These are phyloP conservation scores for Drosophila leontia DNA, from an alignment of 1,140 invertebrate species.

Conservation along the genomic window DNA sequence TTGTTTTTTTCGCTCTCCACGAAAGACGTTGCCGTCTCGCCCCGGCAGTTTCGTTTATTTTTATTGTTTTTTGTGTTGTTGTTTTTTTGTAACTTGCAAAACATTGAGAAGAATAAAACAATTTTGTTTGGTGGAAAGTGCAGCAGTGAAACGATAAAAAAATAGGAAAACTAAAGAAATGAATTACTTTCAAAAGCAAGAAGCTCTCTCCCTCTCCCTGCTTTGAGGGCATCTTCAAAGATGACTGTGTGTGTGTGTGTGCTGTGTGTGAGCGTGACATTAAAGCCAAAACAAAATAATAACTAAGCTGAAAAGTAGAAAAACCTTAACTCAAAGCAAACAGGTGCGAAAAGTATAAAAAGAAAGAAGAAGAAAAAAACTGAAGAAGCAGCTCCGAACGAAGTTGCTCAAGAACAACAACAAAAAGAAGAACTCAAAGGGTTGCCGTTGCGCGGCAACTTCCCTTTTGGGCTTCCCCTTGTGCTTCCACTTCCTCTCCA, in stretches of 20 bases:
- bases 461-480: slow-evolving; percentile 40
- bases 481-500: slow-evolving; percentile 17
- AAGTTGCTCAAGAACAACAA: slow-evolving; percentile 36
- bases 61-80: slow-evolving; percentile 9
- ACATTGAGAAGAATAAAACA: slow-evolving; percentile 2
- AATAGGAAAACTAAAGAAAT: slow-evolving; percentile 22
- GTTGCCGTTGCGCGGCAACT: slow-evolving; percentile 61
- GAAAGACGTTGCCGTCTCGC: slow-evolving; percentile 28
- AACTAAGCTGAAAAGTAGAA: slow-evolving; percentile 8
- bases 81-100: not conserved
- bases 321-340: slow-evolving; percentile 37
- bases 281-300: slow-evolving; percentile 41
- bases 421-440: slow-evolving; percentile 32
- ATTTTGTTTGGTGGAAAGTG: slow-evolving; percentile 31
- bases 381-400: slow-evolving; percentile 15
- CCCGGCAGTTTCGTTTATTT: slow-evolving; percentile 41
- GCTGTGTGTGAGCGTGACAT: slow-evolving; percentile 29
- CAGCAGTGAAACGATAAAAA: slow-evolving; percentile 1
- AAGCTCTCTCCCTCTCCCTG: slow-evolving; percentile 1
- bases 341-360: too few relatives aligned
- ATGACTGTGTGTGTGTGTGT: not conserved
- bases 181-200: slow-evolving; percentile 16
- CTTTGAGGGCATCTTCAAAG: not conserved
- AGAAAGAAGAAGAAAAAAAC: slow-evolving; percentile 10
- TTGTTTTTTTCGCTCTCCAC: slow-evolving; percentile 29